Conservation (phyloP, 2,113 vertebrate species). For the Gopherus flavomarginatus region DNA sequence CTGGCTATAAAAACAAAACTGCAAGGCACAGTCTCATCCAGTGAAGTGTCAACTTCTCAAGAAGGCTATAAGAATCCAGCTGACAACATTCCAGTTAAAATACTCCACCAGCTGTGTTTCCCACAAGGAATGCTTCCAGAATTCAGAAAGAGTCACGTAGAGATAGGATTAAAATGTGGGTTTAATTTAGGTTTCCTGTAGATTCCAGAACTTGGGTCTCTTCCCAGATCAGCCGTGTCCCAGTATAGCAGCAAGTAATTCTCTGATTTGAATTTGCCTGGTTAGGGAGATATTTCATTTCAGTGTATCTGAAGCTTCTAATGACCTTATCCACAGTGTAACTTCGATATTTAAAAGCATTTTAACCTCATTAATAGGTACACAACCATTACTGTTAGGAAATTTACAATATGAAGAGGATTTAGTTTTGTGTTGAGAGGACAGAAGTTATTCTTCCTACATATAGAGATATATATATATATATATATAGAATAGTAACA, state of each 20-base stretch:
- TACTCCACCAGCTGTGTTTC: slow-evolving; percentile 71
- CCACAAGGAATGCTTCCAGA: slow-evolving; percentile 62
- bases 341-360: background rate
- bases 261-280: background rate
- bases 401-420: background rate
- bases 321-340: background rate
- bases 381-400: background rate
- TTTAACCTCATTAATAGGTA: slow-evolving; percentile 12
- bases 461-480: background rate
- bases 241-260: background rate
- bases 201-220: slow-evolving; percentile 39
- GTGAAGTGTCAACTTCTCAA: slow-evolving; percentile 41
- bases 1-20: background rate
- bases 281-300: background rate
- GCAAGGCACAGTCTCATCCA: background rate
- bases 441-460: rapidly evolving
- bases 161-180: slow-evolving; percentile 19
- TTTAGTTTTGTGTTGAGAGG: background rate
- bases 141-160: slow-evolving; percentile 39
- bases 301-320: background rate
- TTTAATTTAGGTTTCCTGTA: slow-evolving; percentile 67
- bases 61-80: slow-evolving; percentile 67
- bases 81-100: slow-evolving; percentile 74
- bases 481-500: background rate
- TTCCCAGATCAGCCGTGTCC: slow-evolving; percentile 24